Percentiles rank a stretch among this genome's conserved stretches.
These are phyloP conservation scores for Eulemur rufifrons DNA, from an alignment of 2,113 vertebrate species.

Conservation along the genomic window DNA sequence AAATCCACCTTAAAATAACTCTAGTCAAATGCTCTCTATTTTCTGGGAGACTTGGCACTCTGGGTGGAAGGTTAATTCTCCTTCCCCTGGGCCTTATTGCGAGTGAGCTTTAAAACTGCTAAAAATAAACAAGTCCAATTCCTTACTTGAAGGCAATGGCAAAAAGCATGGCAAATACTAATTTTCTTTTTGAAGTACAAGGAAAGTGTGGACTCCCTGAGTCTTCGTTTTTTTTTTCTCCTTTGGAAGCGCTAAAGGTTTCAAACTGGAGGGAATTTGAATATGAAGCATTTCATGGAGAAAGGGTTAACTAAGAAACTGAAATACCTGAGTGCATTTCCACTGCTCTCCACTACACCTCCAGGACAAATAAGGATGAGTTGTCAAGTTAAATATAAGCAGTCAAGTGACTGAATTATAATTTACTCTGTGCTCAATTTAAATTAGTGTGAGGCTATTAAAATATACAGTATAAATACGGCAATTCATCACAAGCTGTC, in stretches of 20 bases:
- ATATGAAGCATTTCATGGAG: background rate
- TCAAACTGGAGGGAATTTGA: background rate
- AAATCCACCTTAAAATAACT: constrained; percentile 15
- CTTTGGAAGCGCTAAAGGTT: background rate
- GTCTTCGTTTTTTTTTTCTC: background rate
- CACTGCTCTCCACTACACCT: constrained; percentile 79
- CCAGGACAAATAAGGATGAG: constrained; percentile 86
- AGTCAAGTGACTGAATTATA: constrained; percentile 95
- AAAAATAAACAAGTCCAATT: constrained; percentile 50
- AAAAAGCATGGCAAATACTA: background rate
- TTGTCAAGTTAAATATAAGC: constrained; percentile 89
- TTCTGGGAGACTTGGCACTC: constrained; percentile 38
- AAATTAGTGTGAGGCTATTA: constrained; percentile 97
- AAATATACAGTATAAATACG: constrained; percentile 95
- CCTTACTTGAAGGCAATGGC: constrained; percentile 16
- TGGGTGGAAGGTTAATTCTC: constrained; percentile 55
- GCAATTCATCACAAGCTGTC: constrained; percentile 97
- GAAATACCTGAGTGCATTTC: constrained; percentile 77
- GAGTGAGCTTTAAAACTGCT: constrained; percentile 63
- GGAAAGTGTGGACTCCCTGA: background rate
- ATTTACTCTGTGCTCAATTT: constrained; percentile 94
- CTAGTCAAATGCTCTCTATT: background rate
- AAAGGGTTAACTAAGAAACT: constrained; percentile 77
- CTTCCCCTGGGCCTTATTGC: constrained; percentile 29
- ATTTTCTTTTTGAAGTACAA: constrained; percentile 34